Conservation (phyloP, 2,888 invertebrate species). For the Nephrotoma guestfalica region DNA sequence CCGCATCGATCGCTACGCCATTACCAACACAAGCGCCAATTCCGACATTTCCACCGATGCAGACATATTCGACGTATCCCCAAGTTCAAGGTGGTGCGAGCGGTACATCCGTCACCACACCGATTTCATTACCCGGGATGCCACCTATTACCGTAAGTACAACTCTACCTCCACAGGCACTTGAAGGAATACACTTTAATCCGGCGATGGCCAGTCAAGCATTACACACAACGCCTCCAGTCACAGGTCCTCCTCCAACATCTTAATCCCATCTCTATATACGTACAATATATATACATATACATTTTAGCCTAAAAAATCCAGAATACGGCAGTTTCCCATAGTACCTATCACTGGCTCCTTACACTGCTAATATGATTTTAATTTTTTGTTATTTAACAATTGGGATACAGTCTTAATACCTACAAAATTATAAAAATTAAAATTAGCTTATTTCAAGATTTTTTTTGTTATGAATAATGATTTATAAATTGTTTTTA, state of each 20-base stretch:
- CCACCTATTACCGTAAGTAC: conserved; percentile 67
- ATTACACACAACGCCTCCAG: not conserved
- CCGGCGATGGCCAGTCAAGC: not conserved
- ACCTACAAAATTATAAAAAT: not conserved
- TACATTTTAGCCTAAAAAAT: not conserved
- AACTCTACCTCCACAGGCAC: conserved; percentile 24
- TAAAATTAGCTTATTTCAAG: not conserved
- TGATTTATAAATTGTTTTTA: not conserved
- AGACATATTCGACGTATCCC: conserved; percentile 22
- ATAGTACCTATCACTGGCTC: not conserved
- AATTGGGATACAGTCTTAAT: not conserved
- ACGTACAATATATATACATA: not conserved
- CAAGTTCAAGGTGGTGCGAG: conserved; percentile 15
- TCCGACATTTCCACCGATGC: conserved; percentile 14
- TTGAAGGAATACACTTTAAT: conserved; percentile 11
- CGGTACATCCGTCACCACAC: conserved; percentile 44
- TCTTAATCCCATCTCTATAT: not conserved
- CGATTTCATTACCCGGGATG: conserved; percentile 60
- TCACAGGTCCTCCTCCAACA: not conserved
- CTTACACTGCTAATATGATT: not conserved
- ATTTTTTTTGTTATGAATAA: not conserved
- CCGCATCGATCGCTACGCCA: conserved; percentile 30
- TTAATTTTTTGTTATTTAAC: not conserved
- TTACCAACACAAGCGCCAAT: conserved; percentile 30
- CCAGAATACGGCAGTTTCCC: not conserved